Evolutionary conservation across 2,888 invertebrate genomes (phyloP).

Genomic region (Calliphora vomitoria): DNA sequence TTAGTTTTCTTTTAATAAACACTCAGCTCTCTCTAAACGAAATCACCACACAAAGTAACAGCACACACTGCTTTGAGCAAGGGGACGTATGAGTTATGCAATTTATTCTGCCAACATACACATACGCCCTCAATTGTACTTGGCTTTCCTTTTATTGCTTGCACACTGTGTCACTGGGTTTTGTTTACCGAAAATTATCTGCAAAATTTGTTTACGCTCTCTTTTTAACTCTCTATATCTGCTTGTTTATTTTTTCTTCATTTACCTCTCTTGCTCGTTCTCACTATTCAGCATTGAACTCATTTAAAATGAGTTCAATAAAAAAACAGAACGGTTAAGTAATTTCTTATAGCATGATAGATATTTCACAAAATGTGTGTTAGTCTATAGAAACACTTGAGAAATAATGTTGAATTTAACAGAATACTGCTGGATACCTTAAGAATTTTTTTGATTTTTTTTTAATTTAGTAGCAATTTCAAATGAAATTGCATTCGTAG

Average conservation of each 20-base stretch:
- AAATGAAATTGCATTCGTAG: background rate
- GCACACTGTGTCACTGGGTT: constrained; percentile 62
- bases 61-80: background rate
- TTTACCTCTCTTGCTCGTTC: background rate
- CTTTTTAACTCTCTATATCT: background rate
- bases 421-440: background rate
- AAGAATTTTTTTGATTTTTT: no score
- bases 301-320: constrained; percentile 39
- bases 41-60: background rate
- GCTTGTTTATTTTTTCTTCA: background rate
- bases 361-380: background rate
- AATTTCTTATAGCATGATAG: constrained; percentile 56
- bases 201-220: constrained; percentile 45
- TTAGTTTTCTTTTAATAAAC: no score
- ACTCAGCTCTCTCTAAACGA: background rate
- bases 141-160: constrained; percentile 8
- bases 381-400: background rate
- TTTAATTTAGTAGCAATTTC: background rate
- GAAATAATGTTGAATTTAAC: background rate
- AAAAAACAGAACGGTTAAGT: constrained; percentile 10
- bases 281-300: constrained; percentile 53
- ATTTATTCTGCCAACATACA: constrained; percentile 8
- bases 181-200: constrained; percentile 22
- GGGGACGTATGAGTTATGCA: constrained; percentile 67
- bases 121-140: constrained; percentile 46